Evolutionary conservation across 2,888 invertebrate species (phyloP), one percentile per base, ranked within the genome.

Genomic region (Artemia sp.): DNA sequence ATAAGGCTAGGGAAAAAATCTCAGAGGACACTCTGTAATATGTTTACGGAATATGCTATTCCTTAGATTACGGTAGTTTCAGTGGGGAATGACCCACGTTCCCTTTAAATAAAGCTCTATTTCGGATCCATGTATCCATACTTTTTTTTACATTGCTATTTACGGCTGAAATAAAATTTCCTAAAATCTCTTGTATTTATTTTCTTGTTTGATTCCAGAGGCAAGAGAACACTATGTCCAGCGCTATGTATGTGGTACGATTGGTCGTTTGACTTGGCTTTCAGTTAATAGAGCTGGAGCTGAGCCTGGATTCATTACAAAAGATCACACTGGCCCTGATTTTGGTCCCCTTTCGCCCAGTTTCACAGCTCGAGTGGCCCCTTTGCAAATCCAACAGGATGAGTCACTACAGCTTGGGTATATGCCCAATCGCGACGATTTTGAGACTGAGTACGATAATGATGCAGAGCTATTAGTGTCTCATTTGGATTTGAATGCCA

Each of bases 371-470:
- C 82, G 87, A 70, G 80, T 92, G 70, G 89, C 91, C 52, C 88
- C 91, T 1, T 78, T 90, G 51, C 91, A 92, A 74, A 85, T 91
- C 70, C 85, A 86, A 11, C 79, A 84, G 0, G 91, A 92, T 76
- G 93, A 96, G 80, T 91, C 93, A 52, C 82, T 86, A 52, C 87
- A 91, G 75, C 82, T 96, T 11, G 92, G 92, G 3, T 96, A 94
- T 76, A 93, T 93, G 90, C 90, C 94, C 4, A 89, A 91, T 77
- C 84, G 95, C 77, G 95, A 95, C 83, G 94, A 95, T 77, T 96
- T 93, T 82, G 95, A 95, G 81, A 84, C 90, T 79, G 90, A 90
- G 78, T 93, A 89, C 79, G 93, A 95, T 77, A 85, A 85, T 75
- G 90, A 90, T 75, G 93, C 95, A 9, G 96, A 96, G 78, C 85